Conservation (phyloP, 2,797 vertebrate species). For the Alauda arvensis region DNA sequence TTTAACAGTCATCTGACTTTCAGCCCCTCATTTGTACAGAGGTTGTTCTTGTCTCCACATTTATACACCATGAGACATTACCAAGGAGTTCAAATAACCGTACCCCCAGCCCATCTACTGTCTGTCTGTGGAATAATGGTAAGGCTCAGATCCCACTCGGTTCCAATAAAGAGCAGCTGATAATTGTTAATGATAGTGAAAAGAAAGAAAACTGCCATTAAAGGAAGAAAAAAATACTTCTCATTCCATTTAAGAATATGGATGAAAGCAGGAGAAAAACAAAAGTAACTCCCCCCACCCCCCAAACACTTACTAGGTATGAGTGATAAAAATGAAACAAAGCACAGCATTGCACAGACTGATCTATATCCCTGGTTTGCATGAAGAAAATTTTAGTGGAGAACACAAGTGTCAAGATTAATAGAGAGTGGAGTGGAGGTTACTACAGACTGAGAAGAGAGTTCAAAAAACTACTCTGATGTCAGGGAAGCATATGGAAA, state of each 20-base stretch:
- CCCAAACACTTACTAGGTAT: conserved; percentile 50
- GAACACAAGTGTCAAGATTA: not conserved
- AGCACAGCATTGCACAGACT: conserved; percentile 74
- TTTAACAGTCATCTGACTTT: conserved; percentile 84
- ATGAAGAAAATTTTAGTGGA: not conserved
- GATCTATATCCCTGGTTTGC: conserved; percentile 32
- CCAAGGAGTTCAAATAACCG: conserved; percentile 35
- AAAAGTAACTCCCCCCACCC: not conserved
- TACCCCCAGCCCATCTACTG: conserved; percentile 44
- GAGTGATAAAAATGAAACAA: conserved; percentile 73
- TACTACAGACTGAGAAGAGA: not conserved
- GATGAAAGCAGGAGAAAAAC: conserved; percentile 45
- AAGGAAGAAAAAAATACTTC: conserved; percentile 42
- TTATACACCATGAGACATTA: conserved; percentile 63
- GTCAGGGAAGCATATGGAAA: not conserved
- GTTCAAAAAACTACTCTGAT: not conserved
- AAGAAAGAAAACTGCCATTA: conserved; percentile 6
- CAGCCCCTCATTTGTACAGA: conserved; percentile 85
- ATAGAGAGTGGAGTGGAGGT: not conserved
- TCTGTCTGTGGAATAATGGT: conserved; percentile 6
- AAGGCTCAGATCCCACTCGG: not conserved
- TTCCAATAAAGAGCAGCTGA: conserved; percentile 43
- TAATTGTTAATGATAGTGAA: conserved; percentile 1
- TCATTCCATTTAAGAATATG: conserved; percentile 44
- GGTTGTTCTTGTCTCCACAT: conserved; percentile 61